Conservation (phyloP, 92 coral and sea anemone species). For the Porites rus region DNA sequence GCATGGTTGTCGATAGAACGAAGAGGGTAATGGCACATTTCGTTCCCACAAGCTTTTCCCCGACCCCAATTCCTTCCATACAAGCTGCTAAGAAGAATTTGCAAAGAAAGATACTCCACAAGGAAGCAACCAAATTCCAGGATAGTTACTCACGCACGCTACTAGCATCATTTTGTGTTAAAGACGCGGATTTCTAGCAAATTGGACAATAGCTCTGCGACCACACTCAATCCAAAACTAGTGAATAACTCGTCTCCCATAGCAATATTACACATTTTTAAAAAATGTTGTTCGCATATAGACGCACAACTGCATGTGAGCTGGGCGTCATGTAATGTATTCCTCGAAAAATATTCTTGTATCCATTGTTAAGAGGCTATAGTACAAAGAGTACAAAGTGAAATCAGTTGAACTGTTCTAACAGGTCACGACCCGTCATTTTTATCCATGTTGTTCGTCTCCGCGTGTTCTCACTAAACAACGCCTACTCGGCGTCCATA, state of each 20-base stretch:
- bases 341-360: conserved; percentile 26
- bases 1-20: background rate
- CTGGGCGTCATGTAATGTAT: background rate
- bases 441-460: background rate
- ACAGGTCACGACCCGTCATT: background rate
- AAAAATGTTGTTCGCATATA: background rate
- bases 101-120: background rate
- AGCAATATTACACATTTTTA: conserved; percentile 13
- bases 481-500: background rate
- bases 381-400: background rate
- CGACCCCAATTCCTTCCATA: too few species aligned
- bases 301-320: background rate
- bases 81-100: background rate
- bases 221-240: background rate
- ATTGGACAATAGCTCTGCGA: background rate
- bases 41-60: background rate
- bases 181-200: background rate
- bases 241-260: background rate
- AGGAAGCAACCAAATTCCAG: background rate
- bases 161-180: background rate
- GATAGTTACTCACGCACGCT: background rate
- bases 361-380: background rate
- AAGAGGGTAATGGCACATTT: background rate
- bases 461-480: background rate
- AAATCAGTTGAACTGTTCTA: conserved; percentile 7